These are phyloP conservation scores for Fragum fragum DNA, from an alignment of 2,888 invertebrate species.

Conservation along the genomic window DNA sequence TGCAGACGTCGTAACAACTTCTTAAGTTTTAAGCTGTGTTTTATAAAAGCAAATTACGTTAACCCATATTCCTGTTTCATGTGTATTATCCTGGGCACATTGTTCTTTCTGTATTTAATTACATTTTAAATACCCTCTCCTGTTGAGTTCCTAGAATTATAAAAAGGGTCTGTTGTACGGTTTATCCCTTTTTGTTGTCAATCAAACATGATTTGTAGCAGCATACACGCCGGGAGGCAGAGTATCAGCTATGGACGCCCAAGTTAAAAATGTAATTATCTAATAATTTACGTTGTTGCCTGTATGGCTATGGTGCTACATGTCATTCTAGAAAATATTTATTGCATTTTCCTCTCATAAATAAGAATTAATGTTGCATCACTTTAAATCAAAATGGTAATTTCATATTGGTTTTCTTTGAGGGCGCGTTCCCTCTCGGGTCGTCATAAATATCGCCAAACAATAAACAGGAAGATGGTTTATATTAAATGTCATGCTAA, in stretches of 20 bases:
- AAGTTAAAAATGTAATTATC: constrained; percentile 58
- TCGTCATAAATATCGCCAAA: constrained; percentile 55
- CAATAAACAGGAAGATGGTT: constrained; percentile 60
- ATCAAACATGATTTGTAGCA: constrained; percentile 5
- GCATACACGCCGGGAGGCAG: not conserved
- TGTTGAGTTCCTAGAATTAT: not conserved
- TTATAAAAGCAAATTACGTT: no score
- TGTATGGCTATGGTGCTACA: constrained; percentile 53
- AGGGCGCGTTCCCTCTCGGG: constrained; percentile 45
- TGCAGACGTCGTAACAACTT: no score
- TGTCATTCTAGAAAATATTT: constrained; percentile 64
- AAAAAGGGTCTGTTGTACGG: not conserved
- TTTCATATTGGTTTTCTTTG: constrained; percentile 54
- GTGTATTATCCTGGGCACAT: no score
- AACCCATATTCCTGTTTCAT: no score
- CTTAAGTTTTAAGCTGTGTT: no score
- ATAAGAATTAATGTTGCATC: constrained; percentile 65
- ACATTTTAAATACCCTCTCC: no score
- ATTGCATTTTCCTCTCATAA: constrained; percentile 60
- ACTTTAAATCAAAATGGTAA: constrained; percentile 67
- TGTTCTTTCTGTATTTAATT: no score
- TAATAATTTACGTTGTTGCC: constrained; percentile 62
- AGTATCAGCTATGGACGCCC: constrained; percentile 4
- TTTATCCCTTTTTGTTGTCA: not conserved
- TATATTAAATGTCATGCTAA: constrained; percentile 50